These are phyloP conservation scores for Scaptomyza polygonia DNA, from an alignment of 2,888 invertebrate genomes.

Conservation along the genomic window DNA sequence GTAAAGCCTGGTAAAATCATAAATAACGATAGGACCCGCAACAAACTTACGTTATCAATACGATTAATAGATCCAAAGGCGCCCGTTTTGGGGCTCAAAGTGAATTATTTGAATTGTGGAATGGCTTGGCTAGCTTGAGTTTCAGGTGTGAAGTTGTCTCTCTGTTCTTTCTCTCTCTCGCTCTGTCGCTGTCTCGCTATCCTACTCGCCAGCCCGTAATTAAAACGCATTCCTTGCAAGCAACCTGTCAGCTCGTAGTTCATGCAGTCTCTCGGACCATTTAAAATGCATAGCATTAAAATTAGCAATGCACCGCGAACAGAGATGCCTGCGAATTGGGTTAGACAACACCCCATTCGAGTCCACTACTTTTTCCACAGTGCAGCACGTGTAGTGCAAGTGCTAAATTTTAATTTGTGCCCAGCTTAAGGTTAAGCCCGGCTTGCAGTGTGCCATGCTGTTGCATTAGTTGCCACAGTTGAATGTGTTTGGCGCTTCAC, in stretches of 20 bases:
- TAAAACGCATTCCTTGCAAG: slow-evolving; percentile 46
- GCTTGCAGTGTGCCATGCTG: slow-evolving; percentile 22
- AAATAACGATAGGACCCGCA: slow-evolving; percentile 59
- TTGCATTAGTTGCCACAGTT: slow-evolving; percentile 26
- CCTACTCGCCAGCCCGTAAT: slow-evolving; percentile 30
- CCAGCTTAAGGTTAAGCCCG: slow-evolving; percentile 29
- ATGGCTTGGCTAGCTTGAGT: slow-evolving; percentile 12
- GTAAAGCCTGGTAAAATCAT: slow-evolving; percentile 57
- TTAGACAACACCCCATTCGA: too few species aligned
- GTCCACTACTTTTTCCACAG: neutral
- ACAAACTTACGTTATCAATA: slow-evolving; percentile 34
- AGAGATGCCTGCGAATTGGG: slow-evolving; percentile 10
- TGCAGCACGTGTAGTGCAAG: slow-evolving; percentile 2
- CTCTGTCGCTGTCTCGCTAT: neutral
- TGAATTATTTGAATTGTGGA: slow-evolving; percentile 74
- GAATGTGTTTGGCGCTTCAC: slow-evolving; percentile 5
- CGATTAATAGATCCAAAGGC: slow-evolving; percentile 50
- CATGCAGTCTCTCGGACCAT: slow-evolving; percentile 26
- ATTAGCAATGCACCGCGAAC: slow-evolving; percentile 28
- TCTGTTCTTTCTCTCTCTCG: neutral
- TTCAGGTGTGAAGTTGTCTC: slow-evolving; percentile 24
- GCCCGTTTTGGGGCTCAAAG: slow-evolving; percentile 44
- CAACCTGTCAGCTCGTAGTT: slow-evolving; percentile 17
- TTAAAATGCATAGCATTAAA: slow-evolving; percentile 58
- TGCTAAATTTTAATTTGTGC: slow-evolving; percentile 54